Percentiles rank a stretch among this genome's conserved stretches.
These are phyloP conservation scores for Pinna nobilis DNA, from an alignment of 1,140 invertebrate genomes.

Conservation along the genomic window DNA sequence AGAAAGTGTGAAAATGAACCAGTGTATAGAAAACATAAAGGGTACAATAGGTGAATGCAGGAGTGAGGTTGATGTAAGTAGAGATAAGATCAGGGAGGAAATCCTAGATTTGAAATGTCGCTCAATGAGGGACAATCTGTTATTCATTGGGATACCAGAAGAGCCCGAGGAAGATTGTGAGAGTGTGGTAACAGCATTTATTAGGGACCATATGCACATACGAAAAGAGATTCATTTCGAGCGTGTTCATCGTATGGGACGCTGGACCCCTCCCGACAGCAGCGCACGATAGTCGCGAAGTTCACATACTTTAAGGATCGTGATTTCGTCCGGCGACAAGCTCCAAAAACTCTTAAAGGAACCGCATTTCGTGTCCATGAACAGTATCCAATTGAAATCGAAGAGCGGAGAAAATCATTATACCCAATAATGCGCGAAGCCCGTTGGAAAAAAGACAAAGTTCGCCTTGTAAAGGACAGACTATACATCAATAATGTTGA, in stretches of 20 bases:
- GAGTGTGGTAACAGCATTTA: not conserved
- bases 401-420: conserved; percentile 3
- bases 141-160: not conserved
- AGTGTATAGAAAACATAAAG: not conserved
- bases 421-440: conserved; percentile 12
- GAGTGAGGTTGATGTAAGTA: not conserved
- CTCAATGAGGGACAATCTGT: conserved; percentile 7
- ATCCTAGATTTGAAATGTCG: conserved; percentile 1
- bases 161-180: not conserved
- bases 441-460: not conserved
- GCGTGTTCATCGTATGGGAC: conserved; percentile 9
- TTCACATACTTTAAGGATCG: not conserved
- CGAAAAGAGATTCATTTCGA: not conserved
- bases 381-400: conserved; percentile 21
- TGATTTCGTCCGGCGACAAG: not conserved
- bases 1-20: not conserved
- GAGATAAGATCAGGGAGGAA: not conserved
- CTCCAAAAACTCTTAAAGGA: not conserved
- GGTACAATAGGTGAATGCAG: not conserved
- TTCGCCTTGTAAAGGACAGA: no score
- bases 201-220: not conserved
- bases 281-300: conserved; percentile 1
- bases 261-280: not conserved
- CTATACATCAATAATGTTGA: no score
- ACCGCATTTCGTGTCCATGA: conserved; percentile 3